These are phyloP conservation scores for Trachelus iudaicus DNA, from an alignment of 2,888 invertebrate species.

Conservation along the genomic window DNA sequence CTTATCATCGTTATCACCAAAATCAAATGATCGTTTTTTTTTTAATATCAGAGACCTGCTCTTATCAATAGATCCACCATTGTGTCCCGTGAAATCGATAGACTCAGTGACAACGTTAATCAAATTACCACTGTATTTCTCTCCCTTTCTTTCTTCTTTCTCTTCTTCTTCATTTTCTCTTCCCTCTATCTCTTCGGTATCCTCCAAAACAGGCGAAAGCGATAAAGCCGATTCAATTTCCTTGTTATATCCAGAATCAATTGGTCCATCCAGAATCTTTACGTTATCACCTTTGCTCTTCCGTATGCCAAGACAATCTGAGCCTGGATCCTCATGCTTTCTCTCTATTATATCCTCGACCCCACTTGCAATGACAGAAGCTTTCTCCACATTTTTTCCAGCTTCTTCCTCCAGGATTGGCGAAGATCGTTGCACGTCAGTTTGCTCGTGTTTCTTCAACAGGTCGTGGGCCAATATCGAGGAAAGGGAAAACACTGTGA, in stretches of 20 bases:
- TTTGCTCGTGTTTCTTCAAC: constrained; percentile 3
- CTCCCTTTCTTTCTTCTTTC: background rate
- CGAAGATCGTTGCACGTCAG: no score
- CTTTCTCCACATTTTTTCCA: background rate
- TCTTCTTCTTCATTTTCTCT: background rate
- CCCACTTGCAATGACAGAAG: background rate
- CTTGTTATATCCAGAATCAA: no score
- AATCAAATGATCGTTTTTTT: no score
- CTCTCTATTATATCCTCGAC: background rate
- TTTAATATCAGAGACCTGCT: no score
- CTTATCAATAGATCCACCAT: no score
- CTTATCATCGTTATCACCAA: no score
- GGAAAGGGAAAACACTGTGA: constrained; percentile 31
- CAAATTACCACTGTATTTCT: no score
- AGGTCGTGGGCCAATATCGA: constrained; percentile 14
- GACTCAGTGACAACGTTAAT: no score
- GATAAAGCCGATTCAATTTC: no score
- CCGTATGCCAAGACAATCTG: background rate
- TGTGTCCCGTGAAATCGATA: no score
- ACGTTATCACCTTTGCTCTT: background rate
- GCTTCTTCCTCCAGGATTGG: background rate
- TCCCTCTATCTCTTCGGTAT: background rate
- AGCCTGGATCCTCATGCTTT: background rate
- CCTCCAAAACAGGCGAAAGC: background rate
- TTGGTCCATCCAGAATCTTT: no score